These are phyloP conservation scores for Platyscapa corneri DNA, from an alignment of 1,140 invertebrate genomes.

Conservation along the genomic window DNA sequence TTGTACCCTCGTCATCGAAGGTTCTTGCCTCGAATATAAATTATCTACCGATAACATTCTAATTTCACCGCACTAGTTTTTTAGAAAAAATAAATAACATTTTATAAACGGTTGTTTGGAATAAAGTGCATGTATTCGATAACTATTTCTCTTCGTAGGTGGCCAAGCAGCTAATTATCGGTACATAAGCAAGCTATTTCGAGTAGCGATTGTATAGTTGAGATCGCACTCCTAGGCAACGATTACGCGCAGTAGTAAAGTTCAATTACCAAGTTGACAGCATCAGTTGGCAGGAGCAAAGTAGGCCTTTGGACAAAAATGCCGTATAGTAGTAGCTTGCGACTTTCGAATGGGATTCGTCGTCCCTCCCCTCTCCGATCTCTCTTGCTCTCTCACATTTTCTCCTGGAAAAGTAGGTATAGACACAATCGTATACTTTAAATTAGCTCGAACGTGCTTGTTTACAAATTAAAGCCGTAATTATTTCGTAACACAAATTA, in stretches of 20 bases:
- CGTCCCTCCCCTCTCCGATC: neutral
- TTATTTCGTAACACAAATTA: constrained; percentile 50
- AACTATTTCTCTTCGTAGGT: no score
- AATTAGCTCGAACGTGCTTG: constrained; percentile 27
- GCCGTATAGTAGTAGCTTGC: neutral
- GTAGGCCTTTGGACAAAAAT: constrained; percentile 1
- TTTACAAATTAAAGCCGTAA: constrained; percentile 47
- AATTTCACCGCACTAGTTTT: no score
- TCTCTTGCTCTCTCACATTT: neutral
- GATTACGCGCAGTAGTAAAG: no score
- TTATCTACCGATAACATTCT: no score
- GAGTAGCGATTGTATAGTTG: neutral
- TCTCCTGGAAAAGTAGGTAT: neutral
- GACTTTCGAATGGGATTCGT: neutral
- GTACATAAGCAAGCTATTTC: neutral
- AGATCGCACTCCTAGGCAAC: neutral
- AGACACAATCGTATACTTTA: constrained; percentile 44
- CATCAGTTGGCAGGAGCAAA: neutral
- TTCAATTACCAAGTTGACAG: neutral
- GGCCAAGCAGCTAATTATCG: no score
- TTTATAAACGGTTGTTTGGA: no score
- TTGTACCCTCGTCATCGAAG: no score
- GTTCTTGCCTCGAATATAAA: no score
- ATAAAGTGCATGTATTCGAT: no score
- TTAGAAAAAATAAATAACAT: no score